Percentiles rank a stretch among this genome's conserved stretches.
Conservation (phyloP, 2,888 invertebrate species). For the Drosophila colorata region DNA sequence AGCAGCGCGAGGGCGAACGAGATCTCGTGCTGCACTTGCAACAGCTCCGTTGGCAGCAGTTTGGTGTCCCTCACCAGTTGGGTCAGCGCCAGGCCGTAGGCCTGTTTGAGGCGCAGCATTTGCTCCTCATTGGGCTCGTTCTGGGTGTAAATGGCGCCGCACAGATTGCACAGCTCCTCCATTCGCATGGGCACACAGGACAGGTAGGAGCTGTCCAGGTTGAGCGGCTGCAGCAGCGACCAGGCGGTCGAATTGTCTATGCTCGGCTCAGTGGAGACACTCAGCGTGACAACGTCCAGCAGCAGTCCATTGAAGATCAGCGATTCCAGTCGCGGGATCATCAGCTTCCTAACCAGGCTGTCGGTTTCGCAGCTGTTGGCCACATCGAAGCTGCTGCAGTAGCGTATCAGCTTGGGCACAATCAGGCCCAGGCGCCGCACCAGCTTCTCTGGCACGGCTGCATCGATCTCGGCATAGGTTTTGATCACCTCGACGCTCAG, state of each 20-base stretch:
- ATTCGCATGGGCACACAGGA: conserved; percentile 41
- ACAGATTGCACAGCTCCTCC: conserved; percentile 12
- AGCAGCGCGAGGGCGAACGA: conserved; percentile 70
- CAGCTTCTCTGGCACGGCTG: conserved; percentile 18
- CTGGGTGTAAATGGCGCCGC: not conserved
- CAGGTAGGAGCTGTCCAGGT: conserved; percentile 62
- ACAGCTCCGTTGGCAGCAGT: conserved; percentile 22
- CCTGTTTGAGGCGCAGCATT: conserved; percentile 27
- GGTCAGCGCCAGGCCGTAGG: conserved; percentile 39
- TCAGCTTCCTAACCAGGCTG: conserved; percentile 31
- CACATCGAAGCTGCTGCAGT: conserved; percentile 28
- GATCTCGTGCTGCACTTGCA: conserved; percentile 40
- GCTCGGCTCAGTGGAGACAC: not conserved
- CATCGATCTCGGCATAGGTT: conserved; percentile 28
- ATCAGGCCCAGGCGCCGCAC: conserved; percentile 48
- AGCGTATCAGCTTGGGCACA: conserved; percentile 36
- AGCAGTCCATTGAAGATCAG: conserved; percentile 69
- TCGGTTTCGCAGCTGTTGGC: not conserved
- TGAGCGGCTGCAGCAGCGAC: conserved; percentile 39
- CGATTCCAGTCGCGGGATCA: conserved; percentile 72
- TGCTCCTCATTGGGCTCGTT: conserved; percentile 23
- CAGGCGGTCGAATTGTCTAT: not conserved
- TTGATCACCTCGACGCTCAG: conserved; percentile 38
- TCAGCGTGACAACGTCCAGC: conserved; percentile 48
- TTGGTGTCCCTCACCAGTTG: conserved; percentile 20